These are phyloP conservation scores for Brachystomella parvula DNA, from an alignment of 1,140 invertebrate species.

Conservation along the genomic window DNA sequence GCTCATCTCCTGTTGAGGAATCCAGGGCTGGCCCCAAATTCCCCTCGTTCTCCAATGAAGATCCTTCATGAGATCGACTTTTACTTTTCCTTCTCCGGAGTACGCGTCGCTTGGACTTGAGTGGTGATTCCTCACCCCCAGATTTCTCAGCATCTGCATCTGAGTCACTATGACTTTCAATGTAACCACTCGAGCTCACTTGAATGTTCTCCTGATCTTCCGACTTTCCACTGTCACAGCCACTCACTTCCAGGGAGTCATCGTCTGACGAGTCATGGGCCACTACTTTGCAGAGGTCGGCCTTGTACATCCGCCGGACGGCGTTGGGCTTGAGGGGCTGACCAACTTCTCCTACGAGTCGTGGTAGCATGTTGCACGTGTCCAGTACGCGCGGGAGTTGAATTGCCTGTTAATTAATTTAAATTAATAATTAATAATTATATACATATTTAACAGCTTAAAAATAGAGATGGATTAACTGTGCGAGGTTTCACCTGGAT, in stretches of 20 bases:
- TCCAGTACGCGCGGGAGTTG: not conserved
- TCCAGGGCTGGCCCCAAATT: not conserved
- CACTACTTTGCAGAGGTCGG: conserved; percentile 24
- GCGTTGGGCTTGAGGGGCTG: not conserved
- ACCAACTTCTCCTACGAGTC: not conserved
- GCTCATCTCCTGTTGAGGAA: not conserved
- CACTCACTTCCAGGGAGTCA: conserved; percentile 25
- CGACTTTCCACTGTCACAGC: conserved; percentile 36
- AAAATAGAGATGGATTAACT: not conserved
- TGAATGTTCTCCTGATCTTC: conserved; percentile 36
- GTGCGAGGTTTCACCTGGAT: conserved; percentile 22
- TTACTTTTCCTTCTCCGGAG: conserved; percentile 38
- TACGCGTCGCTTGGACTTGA: conserved; percentile 44
- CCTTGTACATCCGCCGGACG: conserved; percentile 5
- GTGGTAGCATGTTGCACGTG: not conserved
- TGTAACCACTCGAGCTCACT: conserved; percentile 25
- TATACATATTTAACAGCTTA: not conserved
- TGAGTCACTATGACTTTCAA: conserved; percentile 41
- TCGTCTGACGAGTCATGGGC: conserved; percentile 30
- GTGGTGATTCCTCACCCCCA: conserved; percentile 44
- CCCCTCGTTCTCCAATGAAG: not conserved
- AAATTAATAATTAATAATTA: not conserved
- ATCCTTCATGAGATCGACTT: not conserved
- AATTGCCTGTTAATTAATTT: conserved; percentile 2
- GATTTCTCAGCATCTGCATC: conserved; percentile 50